Base-by-base conservation (phyloP, 1,140 invertebrate species). In the Lepeophtheirus salmonis region DNA sequence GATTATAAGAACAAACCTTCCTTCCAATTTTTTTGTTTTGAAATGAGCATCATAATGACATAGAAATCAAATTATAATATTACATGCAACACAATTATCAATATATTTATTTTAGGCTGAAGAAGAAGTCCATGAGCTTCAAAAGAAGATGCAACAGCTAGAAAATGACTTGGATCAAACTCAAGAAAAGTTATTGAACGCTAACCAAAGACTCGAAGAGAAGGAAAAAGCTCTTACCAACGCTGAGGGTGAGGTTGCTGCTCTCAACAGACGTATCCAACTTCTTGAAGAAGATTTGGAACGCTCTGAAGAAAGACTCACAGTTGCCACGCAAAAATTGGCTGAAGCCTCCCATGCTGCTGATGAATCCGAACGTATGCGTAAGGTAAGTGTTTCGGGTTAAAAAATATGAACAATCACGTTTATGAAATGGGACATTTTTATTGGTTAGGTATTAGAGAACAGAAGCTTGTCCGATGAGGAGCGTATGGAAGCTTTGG, bases 401-500 rank as follows among this genome's bases (percentile, higher is more conserved):
- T n/a, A n/a, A n/a, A n/a, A n/a, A n/a, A n/a, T n/a, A n/a, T n/a
- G n/a, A n/a, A n/a, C n/a, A n/a, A n/a, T n/a, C n/a, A n/a, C n/a
- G 95, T 94, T 98, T 81, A 79, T n/a, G n/a, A n/a, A n/a, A n/a
- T n/a, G n/a, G n/a, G n/a, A n/a, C n/a, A n/a, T n/a, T n/a, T n/a
- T n/a, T n/a, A n/a, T n/a, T n/a, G n/a, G 89, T 76, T 95, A 94
- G 83, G 88, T 97, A 75, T 86, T 99, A 79, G 96, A 99, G 81
- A 97, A 96, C 82, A 88, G 94, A 77, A 92, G 87, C 74, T 82
- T 97, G 80, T 86, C 89, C 70, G 95, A 99, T 84, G 96, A 99
- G 76, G 95, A 99, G 79, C 89, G 94, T 73, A 96, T 98, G 86
- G 94, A 97, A 73, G 84, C 86, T 70, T 80, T 99, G 71, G 96